Conservation (phyloP, 2,113 vertebrate genomes). For the Lasiurus cinereus region DNA sequence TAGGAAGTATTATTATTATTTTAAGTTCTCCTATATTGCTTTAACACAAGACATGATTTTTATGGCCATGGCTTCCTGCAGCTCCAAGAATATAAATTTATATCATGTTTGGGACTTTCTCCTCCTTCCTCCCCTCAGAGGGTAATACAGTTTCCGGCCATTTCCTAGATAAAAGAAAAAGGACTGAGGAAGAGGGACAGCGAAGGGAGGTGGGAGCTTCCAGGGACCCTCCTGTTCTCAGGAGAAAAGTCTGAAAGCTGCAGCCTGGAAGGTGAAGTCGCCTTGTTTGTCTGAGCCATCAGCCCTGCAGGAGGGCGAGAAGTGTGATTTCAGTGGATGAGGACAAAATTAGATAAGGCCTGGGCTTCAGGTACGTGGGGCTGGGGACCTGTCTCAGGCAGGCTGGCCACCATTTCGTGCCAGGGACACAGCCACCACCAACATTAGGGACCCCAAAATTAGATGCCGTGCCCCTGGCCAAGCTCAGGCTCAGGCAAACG, state of each 20-base stretch:
- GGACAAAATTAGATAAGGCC: conserved; percentile 64
- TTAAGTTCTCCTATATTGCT: conserved; percentile 65
- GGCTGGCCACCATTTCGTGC: neutral
- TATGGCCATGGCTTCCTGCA: conserved; percentile 18
- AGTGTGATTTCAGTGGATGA: conserved; percentile 58
- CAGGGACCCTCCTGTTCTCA: conserved; percentile 24
- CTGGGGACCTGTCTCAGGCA: neutral
- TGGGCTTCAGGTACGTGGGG: neutral
- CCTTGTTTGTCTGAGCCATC: conserved; percentile 3
- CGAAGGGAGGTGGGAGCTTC: neutral
- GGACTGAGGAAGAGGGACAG: neutral
- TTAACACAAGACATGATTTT: conserved; percentile 34
- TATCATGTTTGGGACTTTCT: neutral
- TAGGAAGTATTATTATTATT: conserved; percentile 62
- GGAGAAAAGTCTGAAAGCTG: conserved; percentile 38
- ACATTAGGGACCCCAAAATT: conserved; percentile 1
- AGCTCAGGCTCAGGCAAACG: conserved; percentile 25
- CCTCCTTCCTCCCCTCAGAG: rapidly evolving
- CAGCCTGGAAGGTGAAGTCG: conserved; percentile 15
- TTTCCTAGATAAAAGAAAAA: neutral
- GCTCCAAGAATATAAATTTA: conserved; percentile 41
- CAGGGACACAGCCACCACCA: neutral
- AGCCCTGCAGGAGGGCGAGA: neutral
- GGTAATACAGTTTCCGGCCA: rapidly evolving
- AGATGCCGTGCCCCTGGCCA: conserved; percentile 22